Base-by-base conservation (phyloP, 2,113 vertebrate species). In the Opisthocomus hoazin region DNA sequence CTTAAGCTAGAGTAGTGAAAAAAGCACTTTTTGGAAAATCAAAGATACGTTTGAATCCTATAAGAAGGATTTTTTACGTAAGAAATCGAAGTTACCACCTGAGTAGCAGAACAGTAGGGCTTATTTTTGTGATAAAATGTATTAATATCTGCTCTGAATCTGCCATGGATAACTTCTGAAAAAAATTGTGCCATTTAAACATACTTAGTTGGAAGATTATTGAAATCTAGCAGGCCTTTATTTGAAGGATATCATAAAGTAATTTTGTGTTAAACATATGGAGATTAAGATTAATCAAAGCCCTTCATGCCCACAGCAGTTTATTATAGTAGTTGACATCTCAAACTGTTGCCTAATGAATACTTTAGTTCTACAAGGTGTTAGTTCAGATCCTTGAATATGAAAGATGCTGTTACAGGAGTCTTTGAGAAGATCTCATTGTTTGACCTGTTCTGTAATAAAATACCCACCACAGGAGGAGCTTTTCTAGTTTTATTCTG, bases 241-340 rank as follows among this genome's bases (percentile, higher is more conserved):
- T 82, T 89, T 94, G 41, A 91, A 75, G 43, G 48, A 36, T 91
- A 46, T 84, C 6, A 61, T 69, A 81, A 70, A 89, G 91, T 89
- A 66, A 75, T 84, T 66, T 89, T 84, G 81, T 58, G n/a, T 91
- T 87, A 82, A 93, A 69, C 61, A 87, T 93, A 71, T 64, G 45
- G 78, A 91, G 70, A 60, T 6, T 75, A 82, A 94, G 70, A 87
- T 91, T 79, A 91, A 71, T 93, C 75, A 78, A 81, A 95, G 56
- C 46, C 17, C 19, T 82, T 74, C 41, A 70, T 91, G 46, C 69
- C 56, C 65, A 58, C 27, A 73, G 74, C 39, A 64, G 53, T 94
- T 94, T 89, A 36, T 79, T 87, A 36, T 51, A 64, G 34, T 60
- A 89, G 69, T 23, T 75, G 48, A 34, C 0, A 7, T 91, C 51